These are phyloP conservation scores for Sebastes minor DNA, from an alignment of 2,797 vertebrate genomes.

Conservation along the genomic window DNA sequence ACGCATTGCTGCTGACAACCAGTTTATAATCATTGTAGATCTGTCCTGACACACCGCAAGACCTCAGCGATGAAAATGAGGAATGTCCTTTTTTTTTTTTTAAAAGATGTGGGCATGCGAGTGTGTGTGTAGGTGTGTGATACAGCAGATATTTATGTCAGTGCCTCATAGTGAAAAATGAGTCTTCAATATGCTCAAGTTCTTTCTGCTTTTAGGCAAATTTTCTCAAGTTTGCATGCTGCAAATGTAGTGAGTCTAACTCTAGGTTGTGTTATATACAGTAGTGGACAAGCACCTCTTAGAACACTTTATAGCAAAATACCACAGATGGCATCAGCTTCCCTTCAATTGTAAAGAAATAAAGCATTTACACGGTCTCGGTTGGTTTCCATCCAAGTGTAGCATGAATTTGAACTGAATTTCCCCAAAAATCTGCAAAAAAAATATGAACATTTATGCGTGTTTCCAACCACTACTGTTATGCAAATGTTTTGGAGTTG, in stretches of 20 bases:
- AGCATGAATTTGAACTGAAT: neutral
- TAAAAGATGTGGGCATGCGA: neutral
- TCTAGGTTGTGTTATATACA: neutral
- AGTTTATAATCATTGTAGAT: constrained; percentile 40
- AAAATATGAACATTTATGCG: neutral
- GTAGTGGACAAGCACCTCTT: neutral
- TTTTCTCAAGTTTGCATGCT: neutral
- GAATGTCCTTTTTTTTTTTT: neutral
- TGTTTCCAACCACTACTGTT: neutral
- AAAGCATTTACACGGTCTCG: neutral
- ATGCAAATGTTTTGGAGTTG: neutral
- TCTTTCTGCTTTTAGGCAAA: neutral
- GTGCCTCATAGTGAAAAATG: neutral
- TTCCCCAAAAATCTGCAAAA: neutral
- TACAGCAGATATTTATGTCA: constrained; percentile 4
- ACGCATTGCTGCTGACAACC: constrained; percentile 39
- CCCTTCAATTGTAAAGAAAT: neutral
- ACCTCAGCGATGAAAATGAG: constrained; percentile 15
- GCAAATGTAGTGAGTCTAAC: neutral
- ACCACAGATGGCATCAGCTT: neutral
- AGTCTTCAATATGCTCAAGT: neutral
- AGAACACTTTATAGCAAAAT: neutral
- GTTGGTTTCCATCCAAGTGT: neutral
- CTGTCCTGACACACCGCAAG: constrained; percentile 28
- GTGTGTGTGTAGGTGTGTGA: neutral